Base-by-base conservation (phyloP, 2,888 invertebrate genomes). In the Megamerina dolium region DNA sequence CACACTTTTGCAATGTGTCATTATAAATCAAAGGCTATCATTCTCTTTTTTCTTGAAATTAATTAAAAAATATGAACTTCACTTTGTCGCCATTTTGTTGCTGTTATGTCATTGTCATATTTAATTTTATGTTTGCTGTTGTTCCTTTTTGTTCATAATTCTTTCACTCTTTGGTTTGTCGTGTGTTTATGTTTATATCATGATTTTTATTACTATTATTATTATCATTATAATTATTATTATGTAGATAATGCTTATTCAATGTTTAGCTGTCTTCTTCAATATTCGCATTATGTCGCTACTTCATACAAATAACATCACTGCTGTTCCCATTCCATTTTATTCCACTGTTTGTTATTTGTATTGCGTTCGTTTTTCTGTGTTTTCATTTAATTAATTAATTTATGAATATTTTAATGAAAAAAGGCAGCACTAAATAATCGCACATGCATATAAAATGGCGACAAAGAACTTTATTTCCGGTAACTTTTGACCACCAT, bases 341-440 rank as follows among this genome's bases (percentile, higher is more conserved):
- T 42, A 8, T 19, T 27, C 32, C 41, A 41, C 41, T 47, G 13
- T 37, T 49, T 43, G 23, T 27, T 12, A 43, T 41, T 48, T 38
- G 39, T 20, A 33, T 41, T 43, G 13, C 20, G 10, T 35, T 35
- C 13, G 19, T 41, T 41, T 9, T 10, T 37, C 33, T 20, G 20
- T 45, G 45, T 53, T 55, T 51, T 29, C 41, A 44, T 52, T 54
- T 54, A 54, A 52, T 60, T 58, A 61, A 60, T 62, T 61, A 61
- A 64, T 61, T 61, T 63, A 62, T 60, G 59, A 61, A 55, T 49
- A 37, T 39, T 49, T 45, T 54, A 56, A 56, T 53, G 54, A 52
- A 53, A 53, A 56, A 52, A 48, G 54, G 45, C 53, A 53, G 26
- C 41, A 26, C 34, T 40, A 40, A 40, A 40, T 33, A 40, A 40